Evolutionary conservation across 2,113 vertebrate genomes (phyloP), one percentile per base, ranked within the genome.

Genomic region (Phalacrocorax pelagicus): DNA sequence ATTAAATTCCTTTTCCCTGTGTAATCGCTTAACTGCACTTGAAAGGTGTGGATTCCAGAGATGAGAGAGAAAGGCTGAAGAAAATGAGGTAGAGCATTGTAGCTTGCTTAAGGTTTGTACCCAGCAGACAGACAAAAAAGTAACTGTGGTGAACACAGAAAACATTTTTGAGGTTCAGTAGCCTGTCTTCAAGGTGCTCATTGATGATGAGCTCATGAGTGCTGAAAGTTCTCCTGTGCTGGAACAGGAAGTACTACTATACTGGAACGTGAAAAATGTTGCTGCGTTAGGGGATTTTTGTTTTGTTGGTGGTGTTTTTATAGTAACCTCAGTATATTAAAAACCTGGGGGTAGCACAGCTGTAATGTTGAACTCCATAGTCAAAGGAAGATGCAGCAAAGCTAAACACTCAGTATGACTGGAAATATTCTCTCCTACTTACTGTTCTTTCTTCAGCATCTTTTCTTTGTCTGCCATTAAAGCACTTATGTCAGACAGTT

Each of bases 1-100:
- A 97, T 96, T 91, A 91, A 93, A 95, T 96, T 88, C 74, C 72
- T 92, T 94, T 97, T 93, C 66, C 5, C 32, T 61, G 24, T 96
- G 71, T 83, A 95, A 92, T 70, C 23, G 26, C 90, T 96, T 97
- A 97, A 96, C 83, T 84, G 92, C 77, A 95, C 94, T 92, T 88
- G 63, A 92, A 96, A 96, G 70, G 66, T 88, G 46, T 79, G 78
- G 90, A 94, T 93, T 93, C 58, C 81, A 93, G 78, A 96, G 80
- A 93, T 15, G 78, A 95, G 82, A 87, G 87, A 79, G 96, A 95
- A 86, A 90, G 51, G 46, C 83, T 93, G 67, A 79, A 83, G 69
- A 86, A 94, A 97, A 88, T 90, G 58, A 90, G 57, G 57, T 21
- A 70, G 38, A 93, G 63, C 59, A 63, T 59, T 73, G 66, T 75